A percentile compares a stretch with the other conserved stretches of the same genome.
Evolutionary conservation across 2,888 invertebrate species (phyloP).

Genomic region (Leucoma salicis): DNA sequence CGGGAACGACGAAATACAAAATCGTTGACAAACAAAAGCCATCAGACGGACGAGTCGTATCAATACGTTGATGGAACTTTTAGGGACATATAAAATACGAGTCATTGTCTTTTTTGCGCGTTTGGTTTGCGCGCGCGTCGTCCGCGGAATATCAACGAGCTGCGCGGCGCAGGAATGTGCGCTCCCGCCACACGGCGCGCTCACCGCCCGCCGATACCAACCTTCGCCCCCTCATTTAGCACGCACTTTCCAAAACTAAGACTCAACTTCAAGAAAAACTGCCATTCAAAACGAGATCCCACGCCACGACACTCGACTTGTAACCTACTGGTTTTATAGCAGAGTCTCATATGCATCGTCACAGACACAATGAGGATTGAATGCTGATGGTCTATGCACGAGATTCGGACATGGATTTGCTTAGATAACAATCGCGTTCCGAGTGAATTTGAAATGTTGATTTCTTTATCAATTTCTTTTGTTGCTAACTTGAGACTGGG

Average conservation of each 20-base stretch:
- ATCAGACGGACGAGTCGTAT: constrained; percentile 35
- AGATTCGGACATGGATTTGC: constrained; percentile 40
- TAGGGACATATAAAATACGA: constrained; percentile 74
- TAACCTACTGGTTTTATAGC: constrained; percentile 1
- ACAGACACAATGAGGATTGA: constrained; percentile 19
- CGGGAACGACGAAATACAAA: constrained; percentile 53
- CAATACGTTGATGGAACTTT: constrained; percentile 72
- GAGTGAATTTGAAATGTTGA: constrained; percentile 44
- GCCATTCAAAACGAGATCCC: constrained; percentile 30
- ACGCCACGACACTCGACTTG: neutral
- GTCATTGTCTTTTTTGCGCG: constrained; percentile 77
- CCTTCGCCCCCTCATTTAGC: constrained; percentile 6
- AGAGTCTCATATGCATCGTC: constrained; percentile 10
- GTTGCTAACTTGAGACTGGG: constrained; percentile 5
- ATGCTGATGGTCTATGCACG: constrained; percentile 30
- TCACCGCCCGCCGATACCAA: constrained; percentile 23
- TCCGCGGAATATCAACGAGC: constrained; percentile 70
- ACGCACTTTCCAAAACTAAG: constrained; percentile 40
- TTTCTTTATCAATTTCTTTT: constrained; percentile 54
- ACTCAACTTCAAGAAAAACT: constrained; percentile 34
- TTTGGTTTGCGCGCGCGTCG: constrained; percentile 59
- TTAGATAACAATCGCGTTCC: constrained; percentile 42
- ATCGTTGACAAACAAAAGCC: constrained; percentile 3
- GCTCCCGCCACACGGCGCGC: constrained; percentile 30
- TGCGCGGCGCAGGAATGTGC: constrained; percentile 47